Base-by-base conservation (phyloP, 2,888 invertebrate species). In the Tuberolachnus salignus region DNA sequence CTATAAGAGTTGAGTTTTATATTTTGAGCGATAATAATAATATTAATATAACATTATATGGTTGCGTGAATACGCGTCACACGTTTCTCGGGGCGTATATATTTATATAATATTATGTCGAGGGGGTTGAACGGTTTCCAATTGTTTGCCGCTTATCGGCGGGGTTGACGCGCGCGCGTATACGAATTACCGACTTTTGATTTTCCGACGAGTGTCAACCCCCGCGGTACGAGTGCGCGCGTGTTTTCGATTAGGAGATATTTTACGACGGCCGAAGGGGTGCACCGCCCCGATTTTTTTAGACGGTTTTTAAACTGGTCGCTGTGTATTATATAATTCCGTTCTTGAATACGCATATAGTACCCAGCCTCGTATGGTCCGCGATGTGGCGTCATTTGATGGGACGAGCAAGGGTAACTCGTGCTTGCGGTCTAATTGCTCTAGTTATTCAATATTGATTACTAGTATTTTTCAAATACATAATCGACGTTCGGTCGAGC, bases 171-270 rank as follows among this genome's bases (percentile, higher is more conserved):
- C 16, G 51, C 64, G 26, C 42, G 34, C 26, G 4, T 26, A 49
- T 21, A 26, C 55, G 26, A 55, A 53, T 44, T 55, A 66, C 66
- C 55, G 74, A 75, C 74, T 66, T 75, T 66, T 66, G 74, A 75
- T 75, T 71, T 75, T 55, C 6, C 34, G 34, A 34, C n/a, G 46
- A 66, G 74, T 66, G 74, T 75, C 74, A 51, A 75, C 74, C 74
- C 74, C 46, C 46, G 46, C 19, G 44, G 6, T 34, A 34, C 51
- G 23, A 6, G 6, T n/a, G 8, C 8, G 1, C 21, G 57, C 11
- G 16, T 21, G 73, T 73, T 63, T 51, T 63, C 73, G 61, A 72
- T 72, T 61, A 71, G 70, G 23, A 72, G 61, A 61, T 72, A 72
- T 59, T 34, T 49, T 51, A 69, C 46, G 51, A 53, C 42, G 23